A percentile compares a stretch with the other conserved stretches of the same genome.
Evolutionary conservation across 2,797 vertebrate species (phyloP).

Genomic region (Chromobotia macracanthus): DNA sequence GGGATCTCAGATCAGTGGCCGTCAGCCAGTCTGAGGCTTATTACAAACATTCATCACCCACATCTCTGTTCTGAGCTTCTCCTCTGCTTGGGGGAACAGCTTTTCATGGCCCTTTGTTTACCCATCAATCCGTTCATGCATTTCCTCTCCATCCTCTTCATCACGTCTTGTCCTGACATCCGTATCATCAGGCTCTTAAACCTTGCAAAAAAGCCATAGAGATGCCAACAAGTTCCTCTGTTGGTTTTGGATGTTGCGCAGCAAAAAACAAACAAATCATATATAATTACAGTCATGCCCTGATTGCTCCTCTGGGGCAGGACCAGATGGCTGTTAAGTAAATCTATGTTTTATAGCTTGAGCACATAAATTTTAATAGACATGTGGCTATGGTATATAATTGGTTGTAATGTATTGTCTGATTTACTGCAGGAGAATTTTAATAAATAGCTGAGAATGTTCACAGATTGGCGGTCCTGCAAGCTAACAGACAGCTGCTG

Average conservation of each 20-base stretch:
- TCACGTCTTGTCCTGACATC: constrained; percentile 44
- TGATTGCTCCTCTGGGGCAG: constrained; percentile 1
- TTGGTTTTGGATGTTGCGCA: constrained; percentile 13
- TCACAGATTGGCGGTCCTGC: constrained; percentile 1
- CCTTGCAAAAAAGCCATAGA: constrained; percentile 8
- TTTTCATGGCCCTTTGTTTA: constrained; percentile 62
- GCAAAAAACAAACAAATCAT: not conserved
- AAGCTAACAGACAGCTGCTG: constrained; percentile 2
- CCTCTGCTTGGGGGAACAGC: constrained; percentile 52
- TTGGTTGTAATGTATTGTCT: not conserved
- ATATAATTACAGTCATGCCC: constrained; percentile 11
- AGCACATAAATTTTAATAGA: not conserved
- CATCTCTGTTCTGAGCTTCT: constrained; percentile 57
- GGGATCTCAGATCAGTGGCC: constrained; percentile 67
- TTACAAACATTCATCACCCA: constrained; percentile 74
- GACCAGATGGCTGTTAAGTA: not conserved
- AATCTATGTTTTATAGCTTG: constrained; percentile 2
- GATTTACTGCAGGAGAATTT: not conserved
- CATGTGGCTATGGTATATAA: not conserved
- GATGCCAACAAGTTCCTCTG: constrained; percentile 26
- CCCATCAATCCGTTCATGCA: constrained; percentile 59
- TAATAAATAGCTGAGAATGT: constrained; percentile 11
- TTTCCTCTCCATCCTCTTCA: constrained; percentile 56
- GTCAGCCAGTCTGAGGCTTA: constrained; percentile 71
- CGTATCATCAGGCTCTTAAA: constrained; percentile 44